Evolutionary conservation across 2,113 vertebrate genomes (phyloP), one percentile per base, ranked within the genome.

Genomic region (Falco punctatus): DNA sequence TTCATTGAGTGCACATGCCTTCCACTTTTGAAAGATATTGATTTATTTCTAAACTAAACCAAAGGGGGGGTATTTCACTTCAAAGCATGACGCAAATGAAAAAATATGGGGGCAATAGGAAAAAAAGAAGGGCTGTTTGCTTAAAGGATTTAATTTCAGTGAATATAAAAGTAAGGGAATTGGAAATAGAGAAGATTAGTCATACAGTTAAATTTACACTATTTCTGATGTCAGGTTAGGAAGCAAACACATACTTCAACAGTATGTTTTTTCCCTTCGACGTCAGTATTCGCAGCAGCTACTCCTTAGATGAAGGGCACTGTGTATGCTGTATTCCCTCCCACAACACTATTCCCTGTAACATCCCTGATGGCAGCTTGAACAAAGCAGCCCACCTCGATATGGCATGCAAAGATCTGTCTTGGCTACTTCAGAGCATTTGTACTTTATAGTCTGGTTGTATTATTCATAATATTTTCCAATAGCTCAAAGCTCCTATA

Each of bases 41-140:
- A 93, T 94, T 96, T 93, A 85, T 82, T 97, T 92, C 66, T 64
- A 86, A 93, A 92, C 48, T 55, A 61, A 79, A 88, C 42, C 55
- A 32, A 52, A 35, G 27, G 13, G 6, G 14, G 21, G 16, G 8
- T 67, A 44, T 18, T 92, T 59, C 0, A 0, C 28, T 67, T 81
- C 5, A 4, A 75, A 75, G 13, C n/a, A 87, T 92, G 70, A 92
- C 52, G 88, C 12, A 88, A 91, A 88, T 55, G 51, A 88, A 88
- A 82, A 91, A 64, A 58, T n/a, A 78, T 28, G 19, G 7, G 1
- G 6, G 74, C 85, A 83, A 49, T 1, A 40, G 9, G 5, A 11
- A 16, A 16, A 75, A 62, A 48, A 42, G 1, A 52, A 71, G 1
- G 2, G 1, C 3, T 78, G 1, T 83, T 84, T 81, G 13, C 9